These are phyloP conservation scores for Cheiracanthium punctorium DNA, from an alignment of 2,888 invertebrate species.

Conservation along the genomic window DNA sequence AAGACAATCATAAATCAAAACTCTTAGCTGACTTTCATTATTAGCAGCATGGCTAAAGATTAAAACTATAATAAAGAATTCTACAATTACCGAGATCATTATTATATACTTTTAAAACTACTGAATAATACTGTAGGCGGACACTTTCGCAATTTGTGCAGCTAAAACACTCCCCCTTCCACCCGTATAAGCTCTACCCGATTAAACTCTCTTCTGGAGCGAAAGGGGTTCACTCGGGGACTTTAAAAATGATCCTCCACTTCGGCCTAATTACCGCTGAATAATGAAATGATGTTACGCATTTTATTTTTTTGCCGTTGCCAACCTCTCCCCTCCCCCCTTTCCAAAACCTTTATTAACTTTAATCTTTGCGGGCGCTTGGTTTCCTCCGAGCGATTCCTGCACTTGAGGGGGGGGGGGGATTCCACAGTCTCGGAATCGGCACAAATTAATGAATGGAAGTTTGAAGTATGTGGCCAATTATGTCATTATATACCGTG, in stretches of 20 bases:
- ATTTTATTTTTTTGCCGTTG: conserved; percentile 28
- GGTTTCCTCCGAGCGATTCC: not conserved
- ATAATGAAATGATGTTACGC: conserved; percentile 67
- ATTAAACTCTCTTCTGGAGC: conserved; percentile 64
- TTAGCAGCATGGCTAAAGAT: too few relatives aligned
- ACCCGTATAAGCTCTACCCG: conserved; percentile 23
- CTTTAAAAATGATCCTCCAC: conserved; percentile 42
- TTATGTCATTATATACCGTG: too few relatives aligned
- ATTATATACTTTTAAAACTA: too few relatives aligned
- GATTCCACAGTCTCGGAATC: not conserved
- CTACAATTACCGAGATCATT: too few relatives aligned
- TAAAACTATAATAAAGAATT: too few relatives aligned
- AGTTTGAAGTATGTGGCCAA: not conserved
- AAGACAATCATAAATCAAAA: too few relatives aligned
- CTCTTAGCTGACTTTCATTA: too few relatives aligned
- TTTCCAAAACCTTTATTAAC: conserved; percentile 21
- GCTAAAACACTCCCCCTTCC: not conserved
- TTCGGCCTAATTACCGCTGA: conserved; percentile 67
- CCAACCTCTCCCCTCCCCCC: too few relatives aligned
- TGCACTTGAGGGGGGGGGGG: too few relatives aligned
- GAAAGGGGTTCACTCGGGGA: conserved; percentile 31
- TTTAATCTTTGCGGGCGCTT: conserved; percentile 33
- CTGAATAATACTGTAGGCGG: too few relatives aligned
- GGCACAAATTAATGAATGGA: not conserved
- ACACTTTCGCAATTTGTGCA: not conserved